A percentile compares a stretch with the other conserved stretches of the same genome.
phyloP scores from a whole-genome alignment of 92 coral and sea anemone genomes.

The Phenganax stokvisi region DNA sequence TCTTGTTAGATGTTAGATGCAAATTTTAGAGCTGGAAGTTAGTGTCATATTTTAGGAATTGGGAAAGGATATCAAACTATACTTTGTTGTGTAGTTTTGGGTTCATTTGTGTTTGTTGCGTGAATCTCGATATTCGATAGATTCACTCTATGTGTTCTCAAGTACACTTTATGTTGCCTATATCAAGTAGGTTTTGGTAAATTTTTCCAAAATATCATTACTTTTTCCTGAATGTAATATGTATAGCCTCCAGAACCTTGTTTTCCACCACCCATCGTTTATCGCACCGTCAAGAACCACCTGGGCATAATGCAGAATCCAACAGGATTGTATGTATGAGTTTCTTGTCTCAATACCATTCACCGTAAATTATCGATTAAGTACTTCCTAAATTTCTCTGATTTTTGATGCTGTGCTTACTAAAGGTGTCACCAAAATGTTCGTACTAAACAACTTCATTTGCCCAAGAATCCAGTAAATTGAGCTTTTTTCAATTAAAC shows the following conservation, averaged over 20 bases:
- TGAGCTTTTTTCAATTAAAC: too few species aligned
- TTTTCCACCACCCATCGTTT: conserved; percentile 53
- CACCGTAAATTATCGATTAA: too few species aligned
- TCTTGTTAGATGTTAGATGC: too few species aligned
- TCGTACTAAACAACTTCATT: too few species aligned
- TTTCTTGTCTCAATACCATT: too few species aligned
- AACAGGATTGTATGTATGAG: conserved; percentile 92
- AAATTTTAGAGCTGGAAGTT: background rate
- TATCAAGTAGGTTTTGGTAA: background rate
- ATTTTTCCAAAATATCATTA: conserved; percentile 44
- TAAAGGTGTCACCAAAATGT: too few species aligned
- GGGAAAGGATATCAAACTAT: background rate
- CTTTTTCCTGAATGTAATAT: conserved; percentile 73
- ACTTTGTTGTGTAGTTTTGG: background rate
- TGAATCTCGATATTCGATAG: too few species aligned
- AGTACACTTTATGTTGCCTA: background rate
- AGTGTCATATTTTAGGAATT: too few species aligned
- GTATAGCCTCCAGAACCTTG: conserved; percentile 79
- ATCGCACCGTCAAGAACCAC: conserved; percentile 84
- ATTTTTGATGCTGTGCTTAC: too few species aligned
- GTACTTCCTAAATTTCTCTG: too few species aligned
- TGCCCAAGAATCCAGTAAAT: too few species aligned
- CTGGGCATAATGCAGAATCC: conserved; percentile 93
- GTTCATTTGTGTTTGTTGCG: too few species aligned
- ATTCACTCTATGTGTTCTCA: background rate